These are phyloP conservation scores for Andinoacara biseriatus DNA, from an alignment of 2,113 vertebrate species.

Conservation along the genomic window DNA sequence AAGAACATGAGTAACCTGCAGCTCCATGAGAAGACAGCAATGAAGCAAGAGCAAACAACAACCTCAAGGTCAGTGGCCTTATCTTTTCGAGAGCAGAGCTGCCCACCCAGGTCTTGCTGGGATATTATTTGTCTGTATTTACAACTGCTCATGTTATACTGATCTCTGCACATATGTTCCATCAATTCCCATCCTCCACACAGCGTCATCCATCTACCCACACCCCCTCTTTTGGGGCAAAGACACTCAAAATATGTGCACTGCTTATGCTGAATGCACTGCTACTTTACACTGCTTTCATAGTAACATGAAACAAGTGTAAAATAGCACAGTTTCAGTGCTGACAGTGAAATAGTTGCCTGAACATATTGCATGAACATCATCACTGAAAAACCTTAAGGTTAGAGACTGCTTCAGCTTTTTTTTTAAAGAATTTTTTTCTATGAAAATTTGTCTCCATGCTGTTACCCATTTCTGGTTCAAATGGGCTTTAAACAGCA, in stretches of 20 bases:
- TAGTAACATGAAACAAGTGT: background rate
- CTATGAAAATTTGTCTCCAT: constrained; percentile 16
- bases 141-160: constrained; percentile 25
- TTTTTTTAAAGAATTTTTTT: background rate
- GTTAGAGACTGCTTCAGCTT: constrained; percentile 6
- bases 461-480: constrained; percentile 34
- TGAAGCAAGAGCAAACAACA: constrained; percentile 20
- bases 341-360: background rate
- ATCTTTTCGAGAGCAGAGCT: constrained; percentile 39
- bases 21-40: constrained; percentile 32
- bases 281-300: constrained; percentile 29
- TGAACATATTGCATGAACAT: constrained; percentile 29
- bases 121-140: constrained; percentile 52
- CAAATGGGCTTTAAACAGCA: constrained; percentile 40
- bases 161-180: constrained; percentile 47
- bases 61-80: constrained; percentile 64
- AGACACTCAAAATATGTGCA: constrained; percentile 19
- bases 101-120: constrained; percentile 33
- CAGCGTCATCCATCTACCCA: background rate
- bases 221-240: background rate
- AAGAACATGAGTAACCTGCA: constrained; percentile 57
- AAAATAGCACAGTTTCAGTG: constrained; percentile 7
- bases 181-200: background rate
- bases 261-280: background rate
- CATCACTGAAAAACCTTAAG: constrained; percentile 25